These are phyloP conservation scores for Wiebesia pumilae DNA, from an alignment of 1,140 invertebrate species.

Conservation along the genomic window DNA sequence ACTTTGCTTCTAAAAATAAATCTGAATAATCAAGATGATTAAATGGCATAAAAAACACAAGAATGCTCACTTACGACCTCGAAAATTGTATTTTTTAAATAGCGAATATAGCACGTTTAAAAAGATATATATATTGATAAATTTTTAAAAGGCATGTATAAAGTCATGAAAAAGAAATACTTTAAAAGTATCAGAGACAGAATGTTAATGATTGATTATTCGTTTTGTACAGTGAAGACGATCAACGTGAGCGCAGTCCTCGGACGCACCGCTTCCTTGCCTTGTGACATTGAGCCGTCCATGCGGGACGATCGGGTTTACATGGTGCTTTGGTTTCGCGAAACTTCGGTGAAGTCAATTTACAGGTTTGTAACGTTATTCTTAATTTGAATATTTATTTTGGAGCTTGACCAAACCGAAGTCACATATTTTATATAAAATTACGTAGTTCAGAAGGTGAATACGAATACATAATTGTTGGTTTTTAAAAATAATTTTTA, in stretches of 20 bases:
- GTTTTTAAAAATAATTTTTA: too few species aligned
- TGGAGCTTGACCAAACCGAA: too few species aligned
- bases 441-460: too few species aligned
- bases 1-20: background rate
- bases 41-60: too few species aligned
- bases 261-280: constrained; percentile 84
- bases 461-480: too few species aligned
- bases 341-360: constrained; percentile 87
- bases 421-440: too few species aligned
- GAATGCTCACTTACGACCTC: too few species aligned
- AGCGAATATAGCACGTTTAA: too few species aligned
- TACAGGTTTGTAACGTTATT: constrained; percentile 82
- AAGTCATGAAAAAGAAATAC: background rate
- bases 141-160: too few species aligned
- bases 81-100: too few species aligned
- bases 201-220: background rate
- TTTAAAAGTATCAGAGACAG: background rate
- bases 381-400: background rate
- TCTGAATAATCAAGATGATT: background rate
- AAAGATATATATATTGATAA: too few species aligned
- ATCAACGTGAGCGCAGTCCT: constrained; percentile 87
- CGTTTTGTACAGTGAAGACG: constrained; percentile 79
- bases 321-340: constrained; percentile 93
- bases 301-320: constrained; percentile 88
- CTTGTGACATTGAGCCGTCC: constrained; percentile 88